Evolutionary conservation across 2,797 vertebrate genomes (phyloP).

Genomic region (Chromobotia macracanthus): DNA sequence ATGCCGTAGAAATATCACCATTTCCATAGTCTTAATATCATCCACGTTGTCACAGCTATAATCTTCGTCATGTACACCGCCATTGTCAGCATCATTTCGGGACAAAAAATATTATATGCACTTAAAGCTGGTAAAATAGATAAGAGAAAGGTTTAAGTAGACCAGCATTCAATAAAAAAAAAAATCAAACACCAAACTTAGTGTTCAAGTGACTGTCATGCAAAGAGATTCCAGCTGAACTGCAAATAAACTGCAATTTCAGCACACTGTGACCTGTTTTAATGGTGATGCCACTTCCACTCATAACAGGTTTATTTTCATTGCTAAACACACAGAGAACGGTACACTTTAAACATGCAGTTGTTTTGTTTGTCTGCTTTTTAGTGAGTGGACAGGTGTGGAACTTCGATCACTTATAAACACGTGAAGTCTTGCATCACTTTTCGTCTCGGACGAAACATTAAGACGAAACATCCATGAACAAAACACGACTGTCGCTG

Average conservation of each 20-base stretch:
- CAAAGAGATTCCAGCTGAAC: constrained; percentile 74
- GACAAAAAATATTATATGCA: constrained; percentile 79
- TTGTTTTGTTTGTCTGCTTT: constrained; percentile 63
- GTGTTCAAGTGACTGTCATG: constrained; percentile 75
- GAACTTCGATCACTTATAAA: constrained; percentile 51
- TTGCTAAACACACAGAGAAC: constrained; percentile 72
- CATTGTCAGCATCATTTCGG: constrained; percentile 66
- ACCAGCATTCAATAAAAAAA: constrained; percentile 81
- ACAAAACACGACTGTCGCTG: constrained; percentile 37
- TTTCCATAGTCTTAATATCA: constrained; percentile 57
- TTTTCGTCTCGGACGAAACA: constrained; percentile 34
- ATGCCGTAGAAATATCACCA: constrained; percentile 71
- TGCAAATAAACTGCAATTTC: constrained; percentile 68
- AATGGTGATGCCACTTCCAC: constrained; percentile 68
- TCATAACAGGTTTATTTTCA: constrained; percentile 62
- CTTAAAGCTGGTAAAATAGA: constrained; percentile 77
- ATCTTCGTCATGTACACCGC: constrained; percentile 56
- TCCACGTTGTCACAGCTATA: constrained; percentile 59
- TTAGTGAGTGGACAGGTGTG: constrained; percentile 40
- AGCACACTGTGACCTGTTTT: constrained; percentile 70
- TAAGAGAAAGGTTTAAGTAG: constrained; percentile 71
- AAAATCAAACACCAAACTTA: constrained; percentile 66
- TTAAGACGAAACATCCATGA: constrained; percentile 43
- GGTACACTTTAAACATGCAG: constrained; percentile 76
- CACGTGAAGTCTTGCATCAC: constrained; percentile 42